Evolutionary conservation across 2,797 vertebrate species (phyloP), one percentile per base, ranked within the genome.

Genomic region (Erithacus rubecula): DNA sequence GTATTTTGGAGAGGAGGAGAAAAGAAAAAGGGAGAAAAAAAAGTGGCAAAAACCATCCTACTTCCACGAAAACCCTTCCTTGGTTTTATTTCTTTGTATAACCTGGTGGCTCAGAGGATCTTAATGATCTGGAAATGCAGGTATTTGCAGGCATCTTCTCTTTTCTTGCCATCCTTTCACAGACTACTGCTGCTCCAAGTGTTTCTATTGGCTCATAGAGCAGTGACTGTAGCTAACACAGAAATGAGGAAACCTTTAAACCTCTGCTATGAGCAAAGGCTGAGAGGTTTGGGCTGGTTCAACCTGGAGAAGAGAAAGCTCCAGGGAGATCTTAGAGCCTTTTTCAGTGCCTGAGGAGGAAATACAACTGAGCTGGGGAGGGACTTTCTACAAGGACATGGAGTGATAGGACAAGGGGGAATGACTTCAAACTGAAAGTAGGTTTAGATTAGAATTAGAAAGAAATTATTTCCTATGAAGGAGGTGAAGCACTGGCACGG

Each of bases 21-120:
- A 23, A 46, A 46, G 12, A 46, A 46, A 46, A 46, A 13, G 24
- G 24, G 46, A 8, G 22, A 15, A 24, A 21, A 27, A 37, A 16
- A 18, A 21, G 11, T 53, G 4, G 3, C 20, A 67, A 59, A 69
- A 55, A 0, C 1, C 0, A 4, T 15, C 2, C 9, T 1, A 1
- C 16, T 80, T 75, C 15, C 24, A 39, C 1, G 5, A 88, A 87
- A 80, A 49, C 1, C 3, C 21, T 44, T 23, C 11, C 15, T 20
- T 52, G 8, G 1, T 32, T 82, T 89, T 59, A 29, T 79, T 80
- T 83, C 15, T 52, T 70, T 77, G 3, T 52, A 9, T 52, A 53
- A 36, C 11, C 20, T 86, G 24, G 12, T 93, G 29, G 5, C 26
- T 60, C 0, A 1, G 11, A 86, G 34, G 29, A 21, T 32, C 6